Evolutionary conservation across 2,888 invertebrate species (phyloP).

Genomic region (Auanema freiburgensis): DNA sequence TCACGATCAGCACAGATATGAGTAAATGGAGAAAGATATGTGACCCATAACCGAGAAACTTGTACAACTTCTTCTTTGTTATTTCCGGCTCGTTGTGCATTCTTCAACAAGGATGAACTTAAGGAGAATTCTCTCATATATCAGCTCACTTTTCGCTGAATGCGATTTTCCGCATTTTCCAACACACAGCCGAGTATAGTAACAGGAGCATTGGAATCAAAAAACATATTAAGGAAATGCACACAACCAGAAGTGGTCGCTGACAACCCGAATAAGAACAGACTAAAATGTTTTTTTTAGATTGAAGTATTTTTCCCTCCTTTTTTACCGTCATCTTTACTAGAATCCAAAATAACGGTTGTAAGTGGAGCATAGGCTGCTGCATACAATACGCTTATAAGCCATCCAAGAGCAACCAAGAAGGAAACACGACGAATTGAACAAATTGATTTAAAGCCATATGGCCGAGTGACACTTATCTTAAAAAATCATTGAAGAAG

Average conservation of each 20-base stretch:
- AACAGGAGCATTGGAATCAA: conserved; percentile 37
- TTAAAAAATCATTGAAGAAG: conserved; percentile 19
- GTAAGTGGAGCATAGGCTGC: conserved; percentile 43
- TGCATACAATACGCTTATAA: conserved; percentile 36
- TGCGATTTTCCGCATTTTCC: conserved; percentile 34
- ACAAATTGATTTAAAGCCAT: conserved; percentile 43
- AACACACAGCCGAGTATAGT: conserved; percentile 39
- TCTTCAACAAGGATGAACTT: conserved; percentile 17
- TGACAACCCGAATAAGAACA: conserved; percentile 46
- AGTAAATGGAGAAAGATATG: conserved; percentile 41
- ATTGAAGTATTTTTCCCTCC: too few relatives aligned
- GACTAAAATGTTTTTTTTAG: conserved; percentile 30
- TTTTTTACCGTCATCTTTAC: conserved; percentile 22
- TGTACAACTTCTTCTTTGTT: conserved; percentile 31
- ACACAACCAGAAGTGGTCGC: conserved; percentile 43
- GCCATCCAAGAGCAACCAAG: conserved; percentile 32
- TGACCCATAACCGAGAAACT: conserved; percentile 44
- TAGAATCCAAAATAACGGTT: conserved; percentile 38
- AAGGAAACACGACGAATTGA: conserved; percentile 32
- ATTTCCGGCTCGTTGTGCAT: conserved; percentile 46
- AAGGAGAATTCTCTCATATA: not conserved
- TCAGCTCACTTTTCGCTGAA: conserved; percentile 31
- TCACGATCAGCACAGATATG: conserved; percentile 36
- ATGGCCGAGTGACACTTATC: conserved; percentile 46
- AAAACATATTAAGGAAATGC: conserved; percentile 37